phyloP scores from a whole-genome alignment of 2,888 invertebrate genomes.

The Crossocerus cetratus region DNA sequence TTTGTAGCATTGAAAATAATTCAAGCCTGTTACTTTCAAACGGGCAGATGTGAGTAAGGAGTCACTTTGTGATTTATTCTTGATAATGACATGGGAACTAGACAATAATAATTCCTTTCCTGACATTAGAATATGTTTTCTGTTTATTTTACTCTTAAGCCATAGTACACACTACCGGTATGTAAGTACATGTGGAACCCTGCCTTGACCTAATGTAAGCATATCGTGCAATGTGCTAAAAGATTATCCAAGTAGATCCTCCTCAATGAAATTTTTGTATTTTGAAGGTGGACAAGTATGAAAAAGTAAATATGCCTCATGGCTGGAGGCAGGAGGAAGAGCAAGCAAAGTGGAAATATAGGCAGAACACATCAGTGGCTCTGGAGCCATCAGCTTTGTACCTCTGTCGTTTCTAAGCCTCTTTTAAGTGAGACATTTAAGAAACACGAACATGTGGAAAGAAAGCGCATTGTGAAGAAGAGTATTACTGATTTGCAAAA shows the following conservation, averaged over 20 bases:
- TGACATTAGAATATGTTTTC: no score
- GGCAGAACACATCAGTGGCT: slow-evolving; percentile 65
- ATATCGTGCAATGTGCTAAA: background rate
- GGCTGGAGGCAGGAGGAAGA: slow-evolving; percentile 72
- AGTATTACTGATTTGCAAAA: slow-evolving; percentile 63
- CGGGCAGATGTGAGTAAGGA: no score
- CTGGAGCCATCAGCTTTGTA: slow-evolving; percentile 56
- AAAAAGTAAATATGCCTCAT: slow-evolving; percentile 74
- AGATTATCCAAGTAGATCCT: background rate
- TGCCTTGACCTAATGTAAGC: background rate
- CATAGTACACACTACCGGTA: background rate
- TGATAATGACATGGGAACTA: no score
- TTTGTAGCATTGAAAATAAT: background rate
- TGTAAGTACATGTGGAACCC: background rate
- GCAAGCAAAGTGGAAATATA: slow-evolving; percentile 71
- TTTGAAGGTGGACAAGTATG: slow-evolving; percentile 69
- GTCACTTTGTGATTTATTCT: no score
- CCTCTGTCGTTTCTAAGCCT: slow-evolving; percentile 54
- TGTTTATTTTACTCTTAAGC: no score
- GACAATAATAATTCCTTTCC: no score
- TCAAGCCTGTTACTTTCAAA: background rate
- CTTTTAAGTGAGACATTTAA: slow-evolving; percentile 64
- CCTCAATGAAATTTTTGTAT: slow-evolving; percentile 1
- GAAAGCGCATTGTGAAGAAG: slow-evolving; percentile 56
- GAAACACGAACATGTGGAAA: slow-evolving; percentile 60